phyloP scores from a whole-genome alignment of 2,797 vertebrate species.

The Cirrhinus molitorella region DNA sequence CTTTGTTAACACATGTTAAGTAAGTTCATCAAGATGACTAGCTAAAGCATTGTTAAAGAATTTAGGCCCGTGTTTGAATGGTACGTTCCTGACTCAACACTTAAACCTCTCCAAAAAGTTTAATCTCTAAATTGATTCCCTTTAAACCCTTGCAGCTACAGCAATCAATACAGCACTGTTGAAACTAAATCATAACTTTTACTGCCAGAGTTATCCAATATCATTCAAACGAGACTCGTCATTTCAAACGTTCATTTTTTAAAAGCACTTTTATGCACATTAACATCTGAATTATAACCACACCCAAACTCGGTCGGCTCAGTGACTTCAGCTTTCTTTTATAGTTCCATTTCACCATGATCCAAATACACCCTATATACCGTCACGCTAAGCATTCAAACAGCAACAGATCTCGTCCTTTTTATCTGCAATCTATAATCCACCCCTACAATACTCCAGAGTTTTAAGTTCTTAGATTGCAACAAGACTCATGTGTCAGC shows the following conservation, averaged over 20 bases:
- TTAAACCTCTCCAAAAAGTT: not conserved
- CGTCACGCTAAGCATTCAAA: not conserved
- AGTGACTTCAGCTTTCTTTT: constrained; percentile 14
- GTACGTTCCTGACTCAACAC: not conserved
- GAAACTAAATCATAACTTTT: not conserved
- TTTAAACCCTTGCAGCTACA: not conserved
- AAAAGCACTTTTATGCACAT: not conserved
- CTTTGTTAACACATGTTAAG: not conserved
- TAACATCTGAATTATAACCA: constrained; percentile 23
- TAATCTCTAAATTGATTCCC: not conserved
- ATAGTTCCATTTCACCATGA: constrained; percentile 9
- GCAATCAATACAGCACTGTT: not conserved
- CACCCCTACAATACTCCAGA: not conserved
- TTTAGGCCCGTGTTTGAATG: not conserved
- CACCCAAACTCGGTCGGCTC: constrained; percentile 27
- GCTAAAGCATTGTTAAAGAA: too few relatives aligned
- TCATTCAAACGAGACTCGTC: not conserved
- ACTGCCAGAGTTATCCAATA: not conserved
- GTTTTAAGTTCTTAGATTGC: constrained; percentile 20
- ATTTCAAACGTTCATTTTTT: not conserved
- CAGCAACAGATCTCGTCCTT: not conserved
- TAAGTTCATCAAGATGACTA: not conserved
- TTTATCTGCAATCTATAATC: not conserved
- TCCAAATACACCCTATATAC: constrained; percentile 12
- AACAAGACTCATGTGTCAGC: constrained; percentile 18